Base-by-base conservation (phyloP, 2,888 invertebrate genomes). In the Brenthis daphne region DNA sequence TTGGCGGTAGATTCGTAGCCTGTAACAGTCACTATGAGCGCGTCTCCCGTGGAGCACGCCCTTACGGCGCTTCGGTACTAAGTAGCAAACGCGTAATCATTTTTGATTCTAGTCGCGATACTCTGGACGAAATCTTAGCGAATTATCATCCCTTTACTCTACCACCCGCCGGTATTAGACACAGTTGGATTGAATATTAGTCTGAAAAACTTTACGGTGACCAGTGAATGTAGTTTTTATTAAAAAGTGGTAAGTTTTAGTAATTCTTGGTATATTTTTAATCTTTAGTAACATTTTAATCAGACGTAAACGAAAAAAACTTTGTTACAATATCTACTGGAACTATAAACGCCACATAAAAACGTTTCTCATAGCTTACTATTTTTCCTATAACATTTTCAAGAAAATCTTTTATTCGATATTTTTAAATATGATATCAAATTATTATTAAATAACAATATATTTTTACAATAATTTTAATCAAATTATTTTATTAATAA, bases 41-140 rank as follows among this genome's bases (percentile, higher is more conserved):
- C 85, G 85, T 80, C 82, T 73, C 73, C 71, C 76, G 78, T 75
- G 82, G 74, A 80, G 77, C 86, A 85, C 88, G 89, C 82, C 69
- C 67, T 64, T 65, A 63, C 67, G 76, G 72, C 77, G 74, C 68
- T 72, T 77, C 68, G 75, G 75, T 68, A 61, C 67, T 51, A 70
- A 50, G 73, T 74, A 68, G 70, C 69, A 77, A 76, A 58, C 77
- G 79, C 83, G 83, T 80, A 80, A 82, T 16, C 6, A 2, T 24
- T 82, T 81, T 80, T 50, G n/a, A 82, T 82, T 83, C 77, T 60
- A 57, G 69, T 80, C 79, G 83, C 80, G 80, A 80, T 63, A 63
- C 70, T 67, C 70, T 72, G 68, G 75, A 75, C 77, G 77, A 80
- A 82, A 84, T 84, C 82, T 81, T 76, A 77, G 86, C 80, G 78